phyloP scores from a whole-genome alignment of 1,140 invertebrate species.

The Pectinophora gossypiella region DNA sequence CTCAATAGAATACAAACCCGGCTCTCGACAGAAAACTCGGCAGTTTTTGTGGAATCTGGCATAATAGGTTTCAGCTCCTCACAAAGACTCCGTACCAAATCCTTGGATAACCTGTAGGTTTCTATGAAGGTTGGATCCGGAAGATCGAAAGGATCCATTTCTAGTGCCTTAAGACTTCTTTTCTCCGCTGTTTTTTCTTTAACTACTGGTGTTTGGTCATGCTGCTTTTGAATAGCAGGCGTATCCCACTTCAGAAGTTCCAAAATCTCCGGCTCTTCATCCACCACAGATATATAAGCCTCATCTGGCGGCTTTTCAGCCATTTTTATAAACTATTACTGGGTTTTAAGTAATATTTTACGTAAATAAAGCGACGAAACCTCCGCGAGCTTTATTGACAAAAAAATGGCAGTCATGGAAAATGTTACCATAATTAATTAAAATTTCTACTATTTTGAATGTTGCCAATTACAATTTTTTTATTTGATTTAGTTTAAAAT shows the following conservation, averaged over 20 bases:
- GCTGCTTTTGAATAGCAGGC: background rate
- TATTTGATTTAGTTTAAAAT: too few relatives aligned
- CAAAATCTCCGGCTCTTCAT: constrained; percentile 63
- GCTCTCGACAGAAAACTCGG: constrained; percentile 62
- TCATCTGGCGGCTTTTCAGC: constrained; percentile 62
- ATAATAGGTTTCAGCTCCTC: constrained; percentile 60
- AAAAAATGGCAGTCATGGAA: too few relatives aligned
- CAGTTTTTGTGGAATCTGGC: constrained; percentile 56
- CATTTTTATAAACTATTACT: constrained; percentile 36
- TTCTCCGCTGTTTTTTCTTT: constrained; percentile 53
- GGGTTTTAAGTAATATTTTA: background rate
- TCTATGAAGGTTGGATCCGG: constrained; percentile 52
- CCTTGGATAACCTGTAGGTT: constrained; percentile 51
- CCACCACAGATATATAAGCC: constrained; percentile 64
- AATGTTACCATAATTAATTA: too few relatives aligned
- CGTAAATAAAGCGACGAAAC: constrained; percentile 33
- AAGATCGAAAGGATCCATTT: constrained; percentile 56
- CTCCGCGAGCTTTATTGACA: constrained; percentile 28
- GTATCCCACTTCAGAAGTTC: constrained; percentile 64
- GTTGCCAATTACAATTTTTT: too few relatives aligned
- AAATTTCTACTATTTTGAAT: too few relatives aligned
- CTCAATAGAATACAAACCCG: too few relatives aligned
- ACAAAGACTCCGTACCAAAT: constrained; percentile 49
- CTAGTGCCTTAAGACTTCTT: constrained; percentile 35
- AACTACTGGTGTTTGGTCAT: background rate